phyloP scores from a whole-genome alignment of 2,888 invertebrate species.

The Protophormia terraenovae region DNA sequence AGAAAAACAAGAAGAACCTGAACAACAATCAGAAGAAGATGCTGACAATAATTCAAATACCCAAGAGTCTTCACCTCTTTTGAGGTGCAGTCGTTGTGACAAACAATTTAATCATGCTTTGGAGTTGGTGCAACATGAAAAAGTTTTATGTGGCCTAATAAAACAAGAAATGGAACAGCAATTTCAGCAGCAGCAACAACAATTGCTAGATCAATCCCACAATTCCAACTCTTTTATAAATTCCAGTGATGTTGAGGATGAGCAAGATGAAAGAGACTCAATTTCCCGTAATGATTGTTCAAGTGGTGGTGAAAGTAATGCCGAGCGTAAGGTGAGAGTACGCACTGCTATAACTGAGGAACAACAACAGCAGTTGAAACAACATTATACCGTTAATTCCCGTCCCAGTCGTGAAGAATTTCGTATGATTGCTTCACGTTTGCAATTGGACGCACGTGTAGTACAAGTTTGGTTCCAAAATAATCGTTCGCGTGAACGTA shows the following conservation, averaged over 20 bases:
- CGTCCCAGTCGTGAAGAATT: conserved; percentile 97
- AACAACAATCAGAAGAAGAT: background rate
- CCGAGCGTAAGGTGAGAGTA: conserved; percentile 92
- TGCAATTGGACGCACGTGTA: conserved; percentile 89
- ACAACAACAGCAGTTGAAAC: conserved; percentile 93
- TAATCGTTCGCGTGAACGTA: conserved; percentile 93
- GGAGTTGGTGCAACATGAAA: conserved; percentile 88
- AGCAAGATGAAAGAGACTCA: conserved; percentile 71
- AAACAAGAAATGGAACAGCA: conserved; percentile 85
- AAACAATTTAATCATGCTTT: conserved; percentile 84
- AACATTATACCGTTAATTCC: conserved; percentile 94
- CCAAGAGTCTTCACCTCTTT: conserved; percentile 18
- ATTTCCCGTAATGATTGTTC: conserved; percentile 82
- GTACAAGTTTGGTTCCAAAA: conserved; percentile 99
- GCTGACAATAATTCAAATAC: background rate
- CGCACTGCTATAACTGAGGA: conserved; percentile 97
- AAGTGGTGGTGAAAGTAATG: conserved; percentile 82
- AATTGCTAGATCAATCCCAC: conserved; percentile 75
- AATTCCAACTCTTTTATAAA: conserved; percentile 70
- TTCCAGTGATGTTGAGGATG: conserved; percentile 82
- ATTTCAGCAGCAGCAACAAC: conserved; percentile 84
- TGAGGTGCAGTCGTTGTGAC: conserved; percentile 84
- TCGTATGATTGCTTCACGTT: conserved; percentile 90
- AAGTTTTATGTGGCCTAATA: conserved; percentile 83
- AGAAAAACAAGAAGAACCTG: conserved; percentile 44